Evolutionary conservation across 2,113 vertebrate species (phyloP).

Genomic region (Hippocampus mohnikei): DNA sequence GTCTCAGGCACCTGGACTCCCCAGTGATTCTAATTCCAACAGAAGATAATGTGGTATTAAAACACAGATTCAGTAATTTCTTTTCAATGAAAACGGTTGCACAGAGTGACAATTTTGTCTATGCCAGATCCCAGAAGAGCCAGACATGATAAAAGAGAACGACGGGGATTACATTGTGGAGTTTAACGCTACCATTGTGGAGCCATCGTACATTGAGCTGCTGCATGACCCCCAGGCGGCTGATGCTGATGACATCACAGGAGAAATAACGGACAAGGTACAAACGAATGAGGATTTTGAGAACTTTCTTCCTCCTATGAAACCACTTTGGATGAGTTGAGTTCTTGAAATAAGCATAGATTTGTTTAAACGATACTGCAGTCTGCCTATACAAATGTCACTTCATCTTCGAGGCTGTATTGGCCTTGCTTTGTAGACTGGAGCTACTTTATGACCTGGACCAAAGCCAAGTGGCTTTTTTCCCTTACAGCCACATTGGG

Average conservation of each 20-base stretch:
- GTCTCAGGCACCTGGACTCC: constrained; percentile 55
- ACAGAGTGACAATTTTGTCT: background rate
- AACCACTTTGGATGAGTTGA: background rate
- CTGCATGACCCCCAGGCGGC: constrained; percentile 66
- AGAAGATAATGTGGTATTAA: constrained; percentile 25
- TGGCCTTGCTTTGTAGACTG: background rate
- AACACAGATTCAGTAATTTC: background rate
- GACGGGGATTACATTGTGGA: constrained; percentile 78
- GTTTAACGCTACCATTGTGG: constrained; percentile 81
- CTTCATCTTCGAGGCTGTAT: background rate
- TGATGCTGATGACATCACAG: constrained; percentile 68
- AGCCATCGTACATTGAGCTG: constrained; percentile 73
- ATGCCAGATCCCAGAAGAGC: constrained; percentile 51
- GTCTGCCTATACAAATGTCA: background rate
- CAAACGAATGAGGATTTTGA: constrained; percentile 10
- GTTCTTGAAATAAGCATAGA: background rate
- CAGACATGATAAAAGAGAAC: constrained; percentile 66
- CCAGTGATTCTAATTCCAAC: constrained; percentile 41
- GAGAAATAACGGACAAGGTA: constrained; percentile 80
- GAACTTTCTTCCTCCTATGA: background rate
- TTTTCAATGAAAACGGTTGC: background rate
- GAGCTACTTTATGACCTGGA: background rate
- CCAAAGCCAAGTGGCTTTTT: background rate
- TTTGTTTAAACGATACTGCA: background rate
- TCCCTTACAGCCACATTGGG: background rate